phyloP scores from a whole-genome alignment of 2,113 vertebrate genomes.

The Girardinichthys multiradiatus region DNA sequence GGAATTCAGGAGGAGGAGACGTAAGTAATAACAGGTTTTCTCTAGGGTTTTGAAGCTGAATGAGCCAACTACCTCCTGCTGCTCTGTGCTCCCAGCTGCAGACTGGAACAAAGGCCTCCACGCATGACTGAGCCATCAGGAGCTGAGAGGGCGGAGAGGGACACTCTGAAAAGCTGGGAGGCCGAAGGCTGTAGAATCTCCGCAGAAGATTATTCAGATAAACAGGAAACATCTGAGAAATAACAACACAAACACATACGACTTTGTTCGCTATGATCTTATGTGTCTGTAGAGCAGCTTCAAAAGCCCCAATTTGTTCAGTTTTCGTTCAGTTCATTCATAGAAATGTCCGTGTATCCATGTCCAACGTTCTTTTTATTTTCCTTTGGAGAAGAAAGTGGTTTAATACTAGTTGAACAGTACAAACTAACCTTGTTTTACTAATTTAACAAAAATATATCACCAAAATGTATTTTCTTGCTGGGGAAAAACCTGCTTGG shows the following conservation, averaged over 20 bases:
- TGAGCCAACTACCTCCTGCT: neutral
- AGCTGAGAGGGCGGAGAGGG: neutral
- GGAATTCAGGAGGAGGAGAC: neutral
- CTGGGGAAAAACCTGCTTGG: too few species aligned
- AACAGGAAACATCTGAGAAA: neutral
- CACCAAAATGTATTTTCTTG: too few species aligned
- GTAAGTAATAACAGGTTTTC: neutral
- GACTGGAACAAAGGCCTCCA: constrained; percentile 35
- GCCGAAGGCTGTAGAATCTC: too few species aligned
- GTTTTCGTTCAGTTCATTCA: too few species aligned
- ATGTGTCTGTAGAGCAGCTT: too few species aligned
- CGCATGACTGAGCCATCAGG: constrained; percentile 54
- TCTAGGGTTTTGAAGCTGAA: neutral
- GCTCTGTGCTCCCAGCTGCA: constrained; percentile 25
- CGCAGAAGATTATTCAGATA: neutral
- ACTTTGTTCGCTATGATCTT: neutral
- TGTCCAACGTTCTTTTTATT: too few species aligned
- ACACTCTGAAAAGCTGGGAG: neutral
- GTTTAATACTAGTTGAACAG: too few species aligned
- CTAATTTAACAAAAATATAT: too few species aligned
- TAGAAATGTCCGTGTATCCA: too few species aligned
- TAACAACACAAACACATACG: too few species aligned
- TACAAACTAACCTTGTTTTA: neutral
- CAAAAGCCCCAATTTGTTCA: too few species aligned
- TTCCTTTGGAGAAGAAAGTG: too few species aligned